Evolutionary conservation across 1,140 invertebrate species (phyloP).

Genomic region (Drosophila fuyamai): DNA sequence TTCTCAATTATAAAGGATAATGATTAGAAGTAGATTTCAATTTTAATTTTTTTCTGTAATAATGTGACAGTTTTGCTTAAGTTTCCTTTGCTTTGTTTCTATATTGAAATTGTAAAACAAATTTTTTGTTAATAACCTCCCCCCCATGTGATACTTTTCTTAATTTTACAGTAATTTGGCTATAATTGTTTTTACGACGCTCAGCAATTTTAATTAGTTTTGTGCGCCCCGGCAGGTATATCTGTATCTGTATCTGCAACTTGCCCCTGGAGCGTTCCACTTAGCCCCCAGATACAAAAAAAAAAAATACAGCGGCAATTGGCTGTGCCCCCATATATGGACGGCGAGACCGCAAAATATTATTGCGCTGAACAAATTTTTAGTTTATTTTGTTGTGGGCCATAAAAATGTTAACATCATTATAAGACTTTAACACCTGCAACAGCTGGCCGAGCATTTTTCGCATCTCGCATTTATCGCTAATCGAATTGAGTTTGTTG

Average conservation of each 20-base stretch:
- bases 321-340: slow-evolving; percentile 61
- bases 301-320: slow-evolving; percentile 47
- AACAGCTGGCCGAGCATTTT: slow-evolving; percentile 58
- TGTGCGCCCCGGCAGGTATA: slow-evolving; percentile 19
- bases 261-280: slow-evolving; percentile 27
- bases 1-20: too few relatives aligned
- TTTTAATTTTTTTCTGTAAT: too few relatives aligned
- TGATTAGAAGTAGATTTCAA: too few relatives aligned
- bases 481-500: slow-evolving; percentile 68
- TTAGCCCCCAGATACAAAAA: slow-evolving; percentile 20
- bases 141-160: slow-evolving; percentile 18
- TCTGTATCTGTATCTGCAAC: slow-evolving; percentile 19
- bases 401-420: slow-evolving; percentile 83
- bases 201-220: slow-evolving; percentile 69
- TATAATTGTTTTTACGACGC: slow-evolving; percentile 55
- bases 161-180: slow-evolving; percentile 52
- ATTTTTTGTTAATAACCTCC: neutral
- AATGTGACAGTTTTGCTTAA: too few relatives aligned
- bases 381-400: slow-evolving; percentile 72
- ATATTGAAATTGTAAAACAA: neutral
- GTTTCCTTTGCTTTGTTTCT: too few relatives aligned
- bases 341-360: slow-evolving; percentile 58
- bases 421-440: slow-evolving; percentile 79
- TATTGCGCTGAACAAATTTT: slow-evolving; percentile 78
- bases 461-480: slow-evolving; percentile 77